Percentiles rank a stretch among this genome's conserved stretches.
Conservation (phyloP, 2,113 vertebrate species). For the Notarius lentiginosus region DNA sequence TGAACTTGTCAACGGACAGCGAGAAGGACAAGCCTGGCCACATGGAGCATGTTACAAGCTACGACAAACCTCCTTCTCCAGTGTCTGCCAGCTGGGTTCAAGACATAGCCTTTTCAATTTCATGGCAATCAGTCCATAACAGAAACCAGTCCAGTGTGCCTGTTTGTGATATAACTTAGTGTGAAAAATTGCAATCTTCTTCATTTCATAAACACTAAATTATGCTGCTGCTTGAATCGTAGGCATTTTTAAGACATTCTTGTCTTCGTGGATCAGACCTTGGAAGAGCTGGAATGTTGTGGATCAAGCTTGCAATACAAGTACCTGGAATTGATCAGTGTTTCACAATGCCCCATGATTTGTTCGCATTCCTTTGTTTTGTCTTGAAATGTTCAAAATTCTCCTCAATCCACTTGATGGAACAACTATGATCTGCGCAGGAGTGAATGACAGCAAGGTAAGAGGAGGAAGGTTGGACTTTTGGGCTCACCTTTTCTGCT, state of each 20-base stretch:
- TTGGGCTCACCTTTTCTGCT: background rate
- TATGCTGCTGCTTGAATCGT: background rate
- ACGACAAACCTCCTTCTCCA: background rate
- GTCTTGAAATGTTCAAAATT: background rate
- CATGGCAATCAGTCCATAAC: background rate
- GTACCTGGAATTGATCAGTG: background rate
- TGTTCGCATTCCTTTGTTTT: background rate
- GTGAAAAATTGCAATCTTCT: background rate
- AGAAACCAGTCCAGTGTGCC: background rate
- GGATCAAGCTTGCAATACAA: background rate
- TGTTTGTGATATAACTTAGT: background rate
- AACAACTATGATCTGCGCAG: background rate
- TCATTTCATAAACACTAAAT: background rate
- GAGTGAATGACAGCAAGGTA: background rate
- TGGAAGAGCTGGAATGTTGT: background rate
- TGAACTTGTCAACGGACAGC: background rate
- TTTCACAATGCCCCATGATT: background rate
- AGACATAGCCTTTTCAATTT: background rate
- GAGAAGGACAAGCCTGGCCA: background rate
- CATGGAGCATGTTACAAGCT: background rate
- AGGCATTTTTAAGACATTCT: background rate
- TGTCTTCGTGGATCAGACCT: no score
- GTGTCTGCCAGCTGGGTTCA: background rate
- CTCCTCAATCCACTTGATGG: background rate
- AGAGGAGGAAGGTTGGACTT: background rate